A percentile compares a stretch with the other conserved stretches of the same genome.
These are phyloP conservation scores for Oncorhynchus gorbuscha DNA, from an alignment of 2,113 vertebrate genomes.

Conservation along the genomic window DNA sequence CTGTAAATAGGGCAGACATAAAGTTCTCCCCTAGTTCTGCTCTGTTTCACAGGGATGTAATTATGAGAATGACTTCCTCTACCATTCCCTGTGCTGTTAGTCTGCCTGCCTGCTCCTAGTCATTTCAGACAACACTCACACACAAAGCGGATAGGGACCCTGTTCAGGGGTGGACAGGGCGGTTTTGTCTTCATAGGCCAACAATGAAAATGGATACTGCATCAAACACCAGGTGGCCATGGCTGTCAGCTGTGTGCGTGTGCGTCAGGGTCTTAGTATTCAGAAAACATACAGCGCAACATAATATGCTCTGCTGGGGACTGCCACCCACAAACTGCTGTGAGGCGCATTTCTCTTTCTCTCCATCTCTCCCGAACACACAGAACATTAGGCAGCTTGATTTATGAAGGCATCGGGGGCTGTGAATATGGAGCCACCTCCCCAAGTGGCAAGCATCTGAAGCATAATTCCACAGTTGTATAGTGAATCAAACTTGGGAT, in stretches of 20 bases:
- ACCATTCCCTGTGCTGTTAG: too few species aligned
- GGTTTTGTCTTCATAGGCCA: neutral
- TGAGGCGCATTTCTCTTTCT: neutral
- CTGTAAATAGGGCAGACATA: too few species aligned
- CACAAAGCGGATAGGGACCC: neutral
- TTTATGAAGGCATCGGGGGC: neutral
- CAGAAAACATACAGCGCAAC: neutral
- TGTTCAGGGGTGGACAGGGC: neutral
- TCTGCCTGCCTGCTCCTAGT: too few species aligned
- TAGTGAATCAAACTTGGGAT: neutral
- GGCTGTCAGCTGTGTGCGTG: constrained; percentile 2
- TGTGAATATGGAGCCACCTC: neutral
- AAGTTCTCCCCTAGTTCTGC: too few species aligned
- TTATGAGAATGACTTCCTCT: too few species aligned
- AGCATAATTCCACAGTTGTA: neutral
- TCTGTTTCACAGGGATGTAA: too few species aligned
- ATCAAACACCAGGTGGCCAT: constrained; percentile 2
- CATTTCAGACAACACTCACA: too few species aligned
- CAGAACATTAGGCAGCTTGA: neutral
- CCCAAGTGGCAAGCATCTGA: neutral
- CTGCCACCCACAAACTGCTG: neutral
- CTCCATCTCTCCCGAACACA: neutral
- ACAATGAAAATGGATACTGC: neutral
- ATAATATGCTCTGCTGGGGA: constrained; percentile 3
- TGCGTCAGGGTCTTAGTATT: neutral